Evolutionary conservation across 2,113 vertebrate species (phyloP).

Genomic region (Potamarius usumacintae): DNA sequence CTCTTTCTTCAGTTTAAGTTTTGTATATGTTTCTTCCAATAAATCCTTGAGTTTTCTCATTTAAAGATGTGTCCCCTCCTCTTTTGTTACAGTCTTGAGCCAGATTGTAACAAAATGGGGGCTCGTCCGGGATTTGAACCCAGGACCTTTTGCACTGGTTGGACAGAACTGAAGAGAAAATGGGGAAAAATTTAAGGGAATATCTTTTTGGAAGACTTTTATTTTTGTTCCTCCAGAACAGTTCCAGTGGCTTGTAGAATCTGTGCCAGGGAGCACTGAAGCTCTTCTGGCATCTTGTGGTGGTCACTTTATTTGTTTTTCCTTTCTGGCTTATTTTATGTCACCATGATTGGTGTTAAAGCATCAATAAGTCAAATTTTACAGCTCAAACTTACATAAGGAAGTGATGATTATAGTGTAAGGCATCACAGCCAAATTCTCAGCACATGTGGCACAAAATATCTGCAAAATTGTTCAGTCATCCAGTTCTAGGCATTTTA

Average conservation of each 20-base stretch:
- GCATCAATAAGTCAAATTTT: background rate
- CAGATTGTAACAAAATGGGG: slow-evolving; percentile 18
- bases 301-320: too few relatives aligned
- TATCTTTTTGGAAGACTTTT: too few relatives aligned
- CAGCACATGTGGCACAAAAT: background rate
- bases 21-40: too few relatives aligned
- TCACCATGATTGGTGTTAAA: background rate
- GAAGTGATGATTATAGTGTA: background rate
- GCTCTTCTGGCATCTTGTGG: too few relatives aligned
- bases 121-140: slow-evolving; percentile 68
- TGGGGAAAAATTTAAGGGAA: background rate
- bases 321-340: too few relatives aligned
- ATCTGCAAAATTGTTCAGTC: background rate
- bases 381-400: too few relatives aligned
- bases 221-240: background rate
- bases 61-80: too few relatives aligned
- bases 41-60: too few relatives aligned
- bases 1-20: too few relatives aligned
- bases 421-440: background rate
- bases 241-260: background rate
- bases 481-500: background rate
- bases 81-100: too few relatives aligned
- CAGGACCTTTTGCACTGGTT: slow-evolving; percentile 64
- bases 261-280: too few relatives aligned
- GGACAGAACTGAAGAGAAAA: background rate